Conservation (phyloP, 2,888 invertebrate genomes). For the Pediacus dermestoides region DNA sequence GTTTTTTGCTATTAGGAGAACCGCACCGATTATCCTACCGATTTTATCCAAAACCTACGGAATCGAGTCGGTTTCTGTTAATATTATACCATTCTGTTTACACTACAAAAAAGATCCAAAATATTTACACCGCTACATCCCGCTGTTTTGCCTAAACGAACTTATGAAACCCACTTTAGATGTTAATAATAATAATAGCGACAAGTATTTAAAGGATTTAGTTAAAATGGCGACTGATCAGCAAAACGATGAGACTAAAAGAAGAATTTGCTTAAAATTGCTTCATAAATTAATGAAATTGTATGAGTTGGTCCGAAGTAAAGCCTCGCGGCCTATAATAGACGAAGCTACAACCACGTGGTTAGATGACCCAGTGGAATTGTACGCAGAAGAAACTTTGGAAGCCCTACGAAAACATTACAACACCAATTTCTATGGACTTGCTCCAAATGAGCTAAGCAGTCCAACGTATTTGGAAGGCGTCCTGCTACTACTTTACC, state of each 20-base stretch:
- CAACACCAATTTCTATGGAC: conserved; percentile 22
- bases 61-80: conserved; percentile 38
- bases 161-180: conserved; percentile 39
- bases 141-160: conserved; percentile 44
- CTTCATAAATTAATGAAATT: not conserved
- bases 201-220: conserved; percentile 29
- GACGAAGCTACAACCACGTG: no score
- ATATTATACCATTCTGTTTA: conserved; percentile 38
- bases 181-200: conserved; percentile 13
- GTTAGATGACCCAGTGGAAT: no score
- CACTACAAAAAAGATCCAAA: conserved; percentile 36
- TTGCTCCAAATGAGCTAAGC: conserved; percentile 19
- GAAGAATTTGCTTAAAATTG: conserved; percentile 12
- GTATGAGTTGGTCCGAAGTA: no score
- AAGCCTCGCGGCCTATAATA: no score
- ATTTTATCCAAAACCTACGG: conserved; percentile 42
- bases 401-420: conserved; percentile 32
- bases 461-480: conserved; percentile 37
- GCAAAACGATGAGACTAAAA: conserved; percentile 18
- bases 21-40: conserved; percentile 42
- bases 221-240: conserved; percentile 19
- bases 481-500: conserved; percentile 33
- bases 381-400: conserved; percentile 42
- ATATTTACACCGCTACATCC: conserved; percentile 41
- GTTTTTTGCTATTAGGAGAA: conserved; percentile 42